A percentile compares a stretch with the other conserved stretches of the same genome.
These are phyloP conservation scores for Argopecten irradians DNA, from an alignment of 1,140 invertebrate genomes.

Conservation along the genomic window DNA sequence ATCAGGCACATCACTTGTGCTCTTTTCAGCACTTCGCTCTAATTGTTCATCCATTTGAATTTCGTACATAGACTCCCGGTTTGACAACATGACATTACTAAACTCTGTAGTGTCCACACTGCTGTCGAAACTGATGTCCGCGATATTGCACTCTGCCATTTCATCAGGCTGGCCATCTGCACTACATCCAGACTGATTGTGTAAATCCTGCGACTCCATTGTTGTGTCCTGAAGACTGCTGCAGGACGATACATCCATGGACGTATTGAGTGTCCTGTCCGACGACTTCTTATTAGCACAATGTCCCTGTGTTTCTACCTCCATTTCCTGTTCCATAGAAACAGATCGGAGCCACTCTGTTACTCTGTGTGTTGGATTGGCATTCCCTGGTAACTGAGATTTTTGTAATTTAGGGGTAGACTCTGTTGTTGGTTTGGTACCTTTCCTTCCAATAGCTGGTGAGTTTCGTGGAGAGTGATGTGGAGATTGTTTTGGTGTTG, in stretches of 20 bases:
- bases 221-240: slow-evolving; percentile 32
- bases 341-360: slow-evolving; percentile 74
- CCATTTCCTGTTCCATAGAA: slow-evolving; percentile 47
- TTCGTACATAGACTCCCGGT: slow-evolving; percentile 74
- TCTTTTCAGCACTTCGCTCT: slow-evolving; percentile 58
- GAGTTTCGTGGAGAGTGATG: slow-evolving; percentile 61
- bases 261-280: neutral
- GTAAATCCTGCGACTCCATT: slow-evolving; percentile 26
- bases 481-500: slow-evolving; percentile 64
- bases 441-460: slow-evolving; percentile 55
- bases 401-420: slow-evolving; percentile 48
- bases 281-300: slow-evolving; percentile 6
- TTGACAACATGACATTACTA: slow-evolving; percentile 43
- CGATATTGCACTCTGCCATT: slow-evolving; percentile 57
- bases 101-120: slow-evolving; percentile 62
- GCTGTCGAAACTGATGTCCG: slow-evolving; percentile 68
- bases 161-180: slow-evolving; percentile 39
- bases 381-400: slow-evolving; percentile 56
- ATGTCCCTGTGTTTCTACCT: neutral
- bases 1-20: slow-evolving; percentile 61
- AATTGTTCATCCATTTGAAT: slow-evolving; percentile 72
- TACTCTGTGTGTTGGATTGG: slow-evolving; percentile 67
- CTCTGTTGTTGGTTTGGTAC: slow-evolving; percentile 43
- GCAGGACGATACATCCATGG: slow-evolving; percentile 29
- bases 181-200: neutral